Base-by-base conservation (phyloP, 2,113 vertebrate genomes). In the Turnix velox region DNA sequence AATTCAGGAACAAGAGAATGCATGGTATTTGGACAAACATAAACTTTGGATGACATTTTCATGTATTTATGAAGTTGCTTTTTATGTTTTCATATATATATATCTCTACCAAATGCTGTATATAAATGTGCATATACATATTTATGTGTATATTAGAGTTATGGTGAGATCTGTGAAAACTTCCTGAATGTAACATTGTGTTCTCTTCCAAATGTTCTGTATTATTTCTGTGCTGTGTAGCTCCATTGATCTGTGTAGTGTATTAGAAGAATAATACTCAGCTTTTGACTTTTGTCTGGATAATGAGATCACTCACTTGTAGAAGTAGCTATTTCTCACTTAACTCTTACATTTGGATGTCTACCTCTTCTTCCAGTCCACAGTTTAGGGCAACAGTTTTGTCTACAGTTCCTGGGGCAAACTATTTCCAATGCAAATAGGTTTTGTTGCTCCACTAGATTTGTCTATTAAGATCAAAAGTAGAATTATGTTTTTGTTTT, bases 41-140 rank as follows among this genome's bases (percentile, higher is more conserved):
- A 49, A 77, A 42, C 2, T 63, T 82, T 1, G 8, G 15, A 9
- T 67, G 35, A 1, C 14, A 54, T 71, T 90, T 90, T 83, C 52
- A 16, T 65, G 25, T 80, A 8, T 65, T 61, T 23, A 61, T 55
- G 10, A 30, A 43, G 14, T 39, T 52, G 10, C 45, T 73, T 72
- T n/a, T 16, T 65, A 3, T 79, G 27, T 54, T 28, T 42, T 24
- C 22, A 35, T 43, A 0, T 35, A 16, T 28, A 27, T 15, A 10
- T 15, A 12, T 14, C 8, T 8, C 30, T 10, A 12, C 7, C 19
- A 3, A 35, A 1, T 4, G 6, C 14, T 51, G 13, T 51, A 14
- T 3, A 14, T 4, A 7, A 39, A 4, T 24, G 7, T 24, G 2
- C 18, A 9, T 23, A 10, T 14, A 10, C 7, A 11, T 10, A 4